phyloP scores from a whole-genome alignment of 2,113 vertebrate genomes.

The Triplophysa siluroides region DNA sequence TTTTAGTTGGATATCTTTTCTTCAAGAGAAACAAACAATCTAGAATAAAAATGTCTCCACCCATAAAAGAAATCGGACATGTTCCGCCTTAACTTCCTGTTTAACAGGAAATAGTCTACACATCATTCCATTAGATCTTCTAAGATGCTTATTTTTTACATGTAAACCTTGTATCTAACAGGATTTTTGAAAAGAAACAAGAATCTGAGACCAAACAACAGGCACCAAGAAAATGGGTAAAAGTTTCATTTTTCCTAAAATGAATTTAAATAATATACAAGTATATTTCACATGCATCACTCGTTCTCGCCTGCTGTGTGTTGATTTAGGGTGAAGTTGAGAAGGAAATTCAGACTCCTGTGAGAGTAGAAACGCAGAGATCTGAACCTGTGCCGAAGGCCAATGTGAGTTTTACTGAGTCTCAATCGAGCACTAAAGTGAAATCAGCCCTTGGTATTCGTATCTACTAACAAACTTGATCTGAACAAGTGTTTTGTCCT shows the following conservation, averaged over 20 bases:
- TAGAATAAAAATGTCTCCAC: too few relatives aligned
- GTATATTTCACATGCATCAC: not conserved
- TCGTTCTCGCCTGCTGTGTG: not conserved
- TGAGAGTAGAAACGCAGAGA: not conserved
- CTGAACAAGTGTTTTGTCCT: not conserved
- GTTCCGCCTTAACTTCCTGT: too few relatives aligned
- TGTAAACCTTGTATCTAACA: not conserved
- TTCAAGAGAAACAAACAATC: too few relatives aligned
- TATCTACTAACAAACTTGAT: too few relatives aligned
- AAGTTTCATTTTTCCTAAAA: not conserved
- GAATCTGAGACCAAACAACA: constrained; percentile 55
- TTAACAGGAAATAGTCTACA: too few relatives aligned
- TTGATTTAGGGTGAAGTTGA: not conserved
- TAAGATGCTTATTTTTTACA: too few relatives aligned
- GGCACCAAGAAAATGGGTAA: constrained; percentile 54
- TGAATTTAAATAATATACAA: not conserved
- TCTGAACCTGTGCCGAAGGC: not conserved
- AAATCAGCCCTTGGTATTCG: too few relatives aligned
- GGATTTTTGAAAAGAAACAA: constrained; percentile 57
- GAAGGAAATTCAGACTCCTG: not conserved
- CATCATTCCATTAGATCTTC: too few relatives aligned
- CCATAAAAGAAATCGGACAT: too few relatives aligned
- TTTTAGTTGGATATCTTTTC: too few relatives aligned
- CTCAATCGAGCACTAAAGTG: too few relatives aligned
- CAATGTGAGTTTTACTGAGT: not conserved